Evolutionary conservation across 2,113 vertebrate genomes (phyloP).

Genomic region (Zosterops lateralis): DNA sequence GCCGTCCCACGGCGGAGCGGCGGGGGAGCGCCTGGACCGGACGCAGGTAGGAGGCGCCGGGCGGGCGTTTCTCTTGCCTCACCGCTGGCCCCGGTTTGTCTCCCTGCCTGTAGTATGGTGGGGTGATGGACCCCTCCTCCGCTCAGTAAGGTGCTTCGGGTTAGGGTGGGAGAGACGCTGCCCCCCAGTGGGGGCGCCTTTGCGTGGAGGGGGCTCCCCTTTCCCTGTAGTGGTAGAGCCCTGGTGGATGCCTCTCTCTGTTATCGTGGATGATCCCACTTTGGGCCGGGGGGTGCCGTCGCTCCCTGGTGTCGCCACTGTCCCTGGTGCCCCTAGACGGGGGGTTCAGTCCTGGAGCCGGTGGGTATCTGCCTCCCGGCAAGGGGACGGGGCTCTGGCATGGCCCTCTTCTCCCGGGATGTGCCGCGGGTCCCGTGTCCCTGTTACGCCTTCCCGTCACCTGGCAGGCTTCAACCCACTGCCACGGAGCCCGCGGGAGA

Average conservation of each 20-base stretch:
- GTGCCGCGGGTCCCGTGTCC: neutral
- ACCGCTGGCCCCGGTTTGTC: neutral
- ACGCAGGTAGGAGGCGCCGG: neutral
- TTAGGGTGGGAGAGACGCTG: too few relatives aligned
- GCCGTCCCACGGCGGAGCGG: rapidly evolving
- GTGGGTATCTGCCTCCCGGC: rapidly evolving
- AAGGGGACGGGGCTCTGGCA: neutral
- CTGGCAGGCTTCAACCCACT: rapidly evolving
- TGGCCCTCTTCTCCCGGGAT: rapidly evolving
- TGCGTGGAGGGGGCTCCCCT: rapidly evolving
- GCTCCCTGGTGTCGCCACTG: too few relatives aligned
- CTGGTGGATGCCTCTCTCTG: rapidly evolving
- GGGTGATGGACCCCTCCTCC: rapidly evolving
- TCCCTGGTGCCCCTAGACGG: neutral
- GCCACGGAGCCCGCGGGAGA: rapidly evolving
- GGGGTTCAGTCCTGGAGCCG: neutral
- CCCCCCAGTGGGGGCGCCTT: neutral
- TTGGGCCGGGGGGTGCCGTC: rapidly evolving
- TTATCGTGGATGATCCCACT: neutral
- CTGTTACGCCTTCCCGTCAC: neutral
- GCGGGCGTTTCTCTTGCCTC: neutral
- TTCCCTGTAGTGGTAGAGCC: neutral
- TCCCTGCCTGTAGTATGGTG: neutral
- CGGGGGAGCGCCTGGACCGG: neutral
- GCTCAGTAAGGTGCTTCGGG: rapidly evolving